These are phyloP conservation scores for Drosophila prosaltans DNA, from an alignment of 1,140 invertebrate species.

Conservation along the genomic window DNA sequence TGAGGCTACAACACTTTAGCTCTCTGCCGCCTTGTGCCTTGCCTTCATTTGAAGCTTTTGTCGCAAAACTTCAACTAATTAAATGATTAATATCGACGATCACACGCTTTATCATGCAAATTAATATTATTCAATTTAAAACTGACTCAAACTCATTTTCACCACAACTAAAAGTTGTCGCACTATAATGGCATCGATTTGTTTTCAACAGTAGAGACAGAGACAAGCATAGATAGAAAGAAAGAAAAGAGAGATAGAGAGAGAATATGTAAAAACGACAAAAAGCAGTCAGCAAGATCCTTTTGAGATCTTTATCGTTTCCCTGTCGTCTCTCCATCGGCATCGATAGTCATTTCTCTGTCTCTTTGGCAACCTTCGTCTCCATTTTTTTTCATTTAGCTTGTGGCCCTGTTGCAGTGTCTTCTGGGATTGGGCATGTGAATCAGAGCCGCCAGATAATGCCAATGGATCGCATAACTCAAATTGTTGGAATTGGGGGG, in stretches of 20 bases:
- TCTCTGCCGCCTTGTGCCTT: neutral
- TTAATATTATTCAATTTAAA: conserved; percentile 79
- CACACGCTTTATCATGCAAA: conserved; percentile 68
- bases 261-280: conserved; percentile 17
- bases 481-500: conserved; percentile 57
- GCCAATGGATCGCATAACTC: conserved; percentile 76
- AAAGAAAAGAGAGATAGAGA: conserved; percentile 3
- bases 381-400: neutral
- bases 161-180: conserved; percentile 81
- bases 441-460: conserved; percentile 72
- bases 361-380: neutral
- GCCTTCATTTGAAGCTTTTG: conserved; percentile 20
- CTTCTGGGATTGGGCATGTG: conserved; percentile 43
- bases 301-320: conserved; percentile 78
- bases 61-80: conserved; percentile 74
- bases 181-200: conserved; percentile 72
- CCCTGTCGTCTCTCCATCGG: conserved; percentile 25
- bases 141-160: conserved; percentile 78
- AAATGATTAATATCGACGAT: conserved; percentile 76
- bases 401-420: neutral
- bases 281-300: conserved; percentile 74
- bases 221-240: conserved; percentile 3
- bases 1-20: conserved; percentile 13
- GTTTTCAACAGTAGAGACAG: conserved; percentile 34
- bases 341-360: conserved; percentile 49